Evolutionary conservation across 2,888 invertebrate species (phyloP).

Genomic region (Smittia sp.): DNA sequence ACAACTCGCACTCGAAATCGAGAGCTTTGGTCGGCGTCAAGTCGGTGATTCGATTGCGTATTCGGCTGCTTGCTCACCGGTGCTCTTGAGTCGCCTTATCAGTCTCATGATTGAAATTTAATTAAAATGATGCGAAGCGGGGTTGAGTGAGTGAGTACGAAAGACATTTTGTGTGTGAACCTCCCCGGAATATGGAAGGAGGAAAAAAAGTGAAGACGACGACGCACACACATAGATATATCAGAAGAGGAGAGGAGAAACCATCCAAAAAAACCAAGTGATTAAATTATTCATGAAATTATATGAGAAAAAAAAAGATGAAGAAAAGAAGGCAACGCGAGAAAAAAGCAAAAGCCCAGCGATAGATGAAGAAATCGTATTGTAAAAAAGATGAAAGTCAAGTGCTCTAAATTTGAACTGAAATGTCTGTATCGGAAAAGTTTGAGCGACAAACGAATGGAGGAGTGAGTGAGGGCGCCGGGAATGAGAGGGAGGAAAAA

Average conservation of each 20-base stretch:
- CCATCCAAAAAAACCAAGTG: conserved; percentile 40
- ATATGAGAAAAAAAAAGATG: conserved; percentile 31
- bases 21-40: neutral
- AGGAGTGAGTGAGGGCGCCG: neutral
- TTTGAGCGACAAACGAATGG: neutral
- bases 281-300: conserved; percentile 42
- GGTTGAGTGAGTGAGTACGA: neutral
- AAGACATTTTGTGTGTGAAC: conserved; percentile 19
- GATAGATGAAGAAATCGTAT: conserved; percentile 28
- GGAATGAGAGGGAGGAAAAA: conserved; percentile 27
- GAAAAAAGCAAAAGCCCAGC: neutral
- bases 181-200: conserved; percentile 23
- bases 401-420: conserved; percentile 32
- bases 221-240: conserved; percentile 28
- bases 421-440: conserved; percentile 13
- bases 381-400: conserved; percentile 36
- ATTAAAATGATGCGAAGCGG: conserved; percentile 22
- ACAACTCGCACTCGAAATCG: neutral
- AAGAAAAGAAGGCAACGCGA: conserved; percentile 32
- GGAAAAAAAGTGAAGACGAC: conserved; percentile 41
- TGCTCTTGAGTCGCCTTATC: conserved; percentile 17
- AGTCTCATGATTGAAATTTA: conserved; percentile 13
- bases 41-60: neutral
- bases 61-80: neutral
- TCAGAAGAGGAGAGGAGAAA: conserved; percentile 36